Evolutionary conservation across 2,797 vertebrate species (phyloP).

Genomic region (Hydrocynus forskahlii): DNA sequence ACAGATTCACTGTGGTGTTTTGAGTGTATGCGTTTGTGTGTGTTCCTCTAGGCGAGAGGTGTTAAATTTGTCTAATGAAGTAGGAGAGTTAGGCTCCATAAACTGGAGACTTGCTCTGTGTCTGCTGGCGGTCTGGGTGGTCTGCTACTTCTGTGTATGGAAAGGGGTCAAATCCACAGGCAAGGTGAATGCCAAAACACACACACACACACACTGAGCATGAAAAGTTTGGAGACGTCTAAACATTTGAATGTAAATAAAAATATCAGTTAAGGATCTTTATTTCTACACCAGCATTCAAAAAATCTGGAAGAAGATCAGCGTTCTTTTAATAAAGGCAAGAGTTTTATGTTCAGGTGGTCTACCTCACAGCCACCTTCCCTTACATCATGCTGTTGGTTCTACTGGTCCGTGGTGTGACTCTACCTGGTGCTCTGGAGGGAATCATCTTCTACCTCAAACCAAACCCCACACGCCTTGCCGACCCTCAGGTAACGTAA

Average conservation of each 20-base stretch:
- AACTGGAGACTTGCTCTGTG: slow-evolving; percentile 75
- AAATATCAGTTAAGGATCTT: too few relatives aligned
- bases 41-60: slow-evolving; percentile 69
- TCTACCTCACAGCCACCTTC: slow-evolving; percentile 93
- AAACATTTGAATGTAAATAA: neutral
- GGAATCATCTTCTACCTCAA: slow-evolving; percentile 91
- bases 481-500: slow-evolving; percentile 85
- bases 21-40: slow-evolving; percentile 36
- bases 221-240: neutral
- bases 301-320: too few relatives aligned
- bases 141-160: slow-evolving; percentile 81
- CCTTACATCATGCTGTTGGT: slow-evolving; percentile 88
- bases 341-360: slow-evolving; percentile 75
- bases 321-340: too few relatives aligned
- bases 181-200: slow-evolving; percentile 72
- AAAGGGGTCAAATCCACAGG: slow-evolving; percentile 80
- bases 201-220: neutral
- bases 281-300: too few relatives aligned
- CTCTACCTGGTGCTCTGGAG: slow-evolving; percentile 83
- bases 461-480: slow-evolving; percentile 76
- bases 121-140: slow-evolving; percentile 69
- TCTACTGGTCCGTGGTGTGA: slow-evolving; percentile 86
- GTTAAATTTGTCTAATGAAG: slow-evolving; percentile 65
- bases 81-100: slow-evolving; percentile 70
- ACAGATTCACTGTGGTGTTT: neutral